These are phyloP conservation scores for Malurus cyaneus DNA, from an alignment of 2,113 vertebrate genomes.

Conservation along the genomic window DNA sequence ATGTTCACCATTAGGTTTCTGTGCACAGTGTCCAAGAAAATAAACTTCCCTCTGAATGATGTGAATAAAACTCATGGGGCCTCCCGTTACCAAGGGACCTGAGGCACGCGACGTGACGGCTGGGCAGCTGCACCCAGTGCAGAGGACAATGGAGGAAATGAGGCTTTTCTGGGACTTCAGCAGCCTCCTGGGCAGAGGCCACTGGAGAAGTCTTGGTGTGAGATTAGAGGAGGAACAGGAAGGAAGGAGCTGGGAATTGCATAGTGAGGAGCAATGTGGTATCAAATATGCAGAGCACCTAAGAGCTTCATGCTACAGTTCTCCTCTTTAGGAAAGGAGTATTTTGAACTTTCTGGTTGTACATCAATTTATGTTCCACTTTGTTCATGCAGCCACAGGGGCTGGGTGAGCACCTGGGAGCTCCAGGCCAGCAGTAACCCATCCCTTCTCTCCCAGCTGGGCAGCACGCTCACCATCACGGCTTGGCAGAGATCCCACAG, in stretches of 20 bases:
- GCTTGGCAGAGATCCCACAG: not conserved
- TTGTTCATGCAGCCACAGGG: not conserved
- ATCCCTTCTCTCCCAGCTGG: not conserved
- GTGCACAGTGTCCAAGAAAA: slow-evolving; percentile 53
- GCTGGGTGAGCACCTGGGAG: not conserved
- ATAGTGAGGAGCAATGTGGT: slow-evolving; percentile 71
- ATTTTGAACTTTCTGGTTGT: slow-evolving; percentile 34
- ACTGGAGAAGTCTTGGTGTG: not conserved
- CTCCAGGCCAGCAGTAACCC: not conserved
- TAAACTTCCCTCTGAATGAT: slow-evolving; percentile 48
- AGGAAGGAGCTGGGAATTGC: slow-evolving; percentile 63
- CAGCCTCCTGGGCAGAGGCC: not conserved
- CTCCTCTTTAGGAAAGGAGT: not conserved
- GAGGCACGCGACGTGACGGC: not conserved
- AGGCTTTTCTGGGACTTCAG: slow-evolving; percentile 1
- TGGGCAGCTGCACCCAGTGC: not conserved
- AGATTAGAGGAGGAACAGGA: not conserved
- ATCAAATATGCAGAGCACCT: slow-evolving; percentile 45
- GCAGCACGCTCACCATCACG: not conserved
- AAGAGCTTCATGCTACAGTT: slow-evolving; percentile 34
- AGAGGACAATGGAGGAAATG: not conserved
- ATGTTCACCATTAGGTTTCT: slow-evolving; percentile 45
- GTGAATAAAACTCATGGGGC: slow-evolving; percentile 31
- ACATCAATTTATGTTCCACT: slow-evolving; percentile 31
- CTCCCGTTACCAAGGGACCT: slow-evolving; percentile 33